Evolutionary conservation across 2,113 vertebrate species (phyloP), one percentile per base, ranked within the genome.

Genomic region (Tragelaphus buxtoni): DNA sequence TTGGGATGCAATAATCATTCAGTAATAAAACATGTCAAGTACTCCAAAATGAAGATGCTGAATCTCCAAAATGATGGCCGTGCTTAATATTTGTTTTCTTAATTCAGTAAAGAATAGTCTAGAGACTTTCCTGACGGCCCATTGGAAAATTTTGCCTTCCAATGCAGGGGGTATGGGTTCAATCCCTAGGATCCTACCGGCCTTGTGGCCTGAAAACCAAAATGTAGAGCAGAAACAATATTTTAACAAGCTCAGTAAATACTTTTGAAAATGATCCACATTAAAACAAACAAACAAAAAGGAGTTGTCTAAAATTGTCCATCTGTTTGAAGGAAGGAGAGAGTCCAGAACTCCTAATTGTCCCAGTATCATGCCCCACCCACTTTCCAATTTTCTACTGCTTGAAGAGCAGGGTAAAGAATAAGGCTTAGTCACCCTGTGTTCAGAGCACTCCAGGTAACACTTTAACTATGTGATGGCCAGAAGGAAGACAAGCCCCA

Each of bases 11-110:
- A 28, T 82, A 61, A 80, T 60, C 1, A 89, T 65, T 86, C 28
- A 81, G 32, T n/a, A 93, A 42, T 88, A 35, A 95, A 95, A 77
- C 2, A 22, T 61, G 10, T 81, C 61, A 88, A 69, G 45, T 96
- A 74, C 39, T 39, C 63, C 3, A 32, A 74, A 39, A 32, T 69
- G 58, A 91, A 92, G 26, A 86, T 42, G 35, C 35, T 13, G 22
- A 84, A 49, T 79, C 58, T 76, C 7, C 24, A 81, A 94, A 89
- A 80, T 81, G n/a, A 89, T 81, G 26, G 86, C 14, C 30, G 24
- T 63, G 14, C 24, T 49, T 51, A 11, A 35, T 76, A 11, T 65
- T 85, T 92, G 24, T 60, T 94, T 96, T 82, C 74, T 82, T 90
- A 90, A 88, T 77, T 96, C 47, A 74, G 26, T 74, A 85, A 92